Base-by-base conservation (phyloP, 1,140 invertebrate species). In the Caerostris darwini region DNA sequence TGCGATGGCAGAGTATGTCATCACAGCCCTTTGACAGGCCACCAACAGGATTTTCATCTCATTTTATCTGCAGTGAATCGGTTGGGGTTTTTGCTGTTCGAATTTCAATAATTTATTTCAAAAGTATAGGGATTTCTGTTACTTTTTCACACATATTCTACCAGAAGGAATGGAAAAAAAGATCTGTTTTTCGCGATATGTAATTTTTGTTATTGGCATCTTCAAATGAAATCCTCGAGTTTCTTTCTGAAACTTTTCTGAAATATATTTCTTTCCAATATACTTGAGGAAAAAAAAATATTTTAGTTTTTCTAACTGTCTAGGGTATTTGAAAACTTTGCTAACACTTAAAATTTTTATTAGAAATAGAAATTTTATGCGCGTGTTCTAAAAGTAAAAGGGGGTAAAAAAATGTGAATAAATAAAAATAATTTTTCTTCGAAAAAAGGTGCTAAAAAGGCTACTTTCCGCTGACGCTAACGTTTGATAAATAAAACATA, bases 101-200 rank as follows among this genome's bases (percentile, higher is more conserved):
- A 6, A 59, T 58, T 86, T 58, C 57, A 56, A 86, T 86, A 86
- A 86, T 86, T 86, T 86, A 86, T 86, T 86, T 86, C n/a, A 14
- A 3, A 57, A 14, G 14, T 6, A 58, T 7, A 19, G 8, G 57
- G 17, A 86, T 57, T 86, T 81, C 71, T 19, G 50, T 19, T 81
- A 19, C 50, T 81, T 81, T 53, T 81, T 81, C 71, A 2, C 0
- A 7, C 3, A 53, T 19, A 50, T 19, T 53, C 5, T 81, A 19
- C 71, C 8, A 67, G n/a, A 3, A 53, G 19, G 19, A 77, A 3
- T 17, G 61, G 1, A 64, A 64, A 64, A 64, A 14, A 3, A 17
- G n/a, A 67, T 61, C 10, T 71, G 14, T n/a, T n/a, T 34, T 34
- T 81, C 50, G 50, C 50, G 50, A 81, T 12, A 7, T 53, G 50